phyloP scores from a whole-genome alignment of 2,797 vertebrate genomes.

The Chloroceryle inda region DNA sequence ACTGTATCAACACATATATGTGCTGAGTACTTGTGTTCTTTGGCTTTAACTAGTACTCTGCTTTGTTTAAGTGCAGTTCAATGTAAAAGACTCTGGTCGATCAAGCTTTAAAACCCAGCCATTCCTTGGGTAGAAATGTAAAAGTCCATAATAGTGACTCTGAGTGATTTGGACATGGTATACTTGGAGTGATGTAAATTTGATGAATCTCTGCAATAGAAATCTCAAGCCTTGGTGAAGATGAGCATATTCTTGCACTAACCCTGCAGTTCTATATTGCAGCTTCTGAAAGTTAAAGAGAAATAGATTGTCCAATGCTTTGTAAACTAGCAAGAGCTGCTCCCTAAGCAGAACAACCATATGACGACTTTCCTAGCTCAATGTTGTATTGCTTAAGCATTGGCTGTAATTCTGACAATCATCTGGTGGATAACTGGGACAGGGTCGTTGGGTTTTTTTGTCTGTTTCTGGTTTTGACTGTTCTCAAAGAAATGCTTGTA shows the following conservation, averaged over 20 bases:
- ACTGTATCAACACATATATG: conserved; percentile 56
- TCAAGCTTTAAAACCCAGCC: conserved; percentile 32
- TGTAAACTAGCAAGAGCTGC: conserved; percentile 38
- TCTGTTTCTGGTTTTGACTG: background rate
- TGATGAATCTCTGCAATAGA: conserved; percentile 11
- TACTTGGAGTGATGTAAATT: conserved; percentile 16
- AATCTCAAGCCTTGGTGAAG: conserved; percentile 48
- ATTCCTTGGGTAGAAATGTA: conserved; percentile 25
- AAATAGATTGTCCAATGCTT: conserved; percentile 1
- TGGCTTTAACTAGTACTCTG: conserved; percentile 56
- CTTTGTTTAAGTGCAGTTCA: conserved; percentile 58
- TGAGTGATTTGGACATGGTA: background rate
- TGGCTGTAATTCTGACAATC: conserved; percentile 42
- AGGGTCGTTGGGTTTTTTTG: background rate
- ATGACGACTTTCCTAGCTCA: background rate
- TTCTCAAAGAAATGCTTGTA: conserved; percentile 31
- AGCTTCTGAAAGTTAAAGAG: conserved; percentile 46
- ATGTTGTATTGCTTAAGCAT: conserved; percentile 45
- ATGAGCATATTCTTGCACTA: conserved; percentile 18
- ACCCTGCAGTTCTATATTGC: conserved; percentile 39
- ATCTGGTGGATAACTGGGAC: conserved; percentile 10
- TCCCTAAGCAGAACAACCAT: conserved; percentile 35
- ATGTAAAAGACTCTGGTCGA: conserved; percentile 33
- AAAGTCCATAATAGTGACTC: background rate
- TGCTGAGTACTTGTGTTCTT: conserved; percentile 57